Base-by-base conservation (phyloP, 1,140 invertebrate genomes). In the Drosophila repleta region DNA sequence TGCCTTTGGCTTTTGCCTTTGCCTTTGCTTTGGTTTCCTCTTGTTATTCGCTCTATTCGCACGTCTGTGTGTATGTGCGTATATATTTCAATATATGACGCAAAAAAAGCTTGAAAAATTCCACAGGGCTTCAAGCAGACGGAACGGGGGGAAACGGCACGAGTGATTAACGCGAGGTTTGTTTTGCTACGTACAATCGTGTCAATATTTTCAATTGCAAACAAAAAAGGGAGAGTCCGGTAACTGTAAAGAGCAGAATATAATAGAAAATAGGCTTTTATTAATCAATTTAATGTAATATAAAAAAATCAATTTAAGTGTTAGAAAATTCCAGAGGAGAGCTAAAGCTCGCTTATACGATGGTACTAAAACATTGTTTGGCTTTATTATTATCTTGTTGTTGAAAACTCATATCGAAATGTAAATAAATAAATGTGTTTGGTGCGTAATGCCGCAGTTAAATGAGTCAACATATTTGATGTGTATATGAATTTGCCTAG, bases 61-160 rank as follows among this genome's bases (percentile, higher is more conserved):
- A n/a, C 43, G 11, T 4, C n/a, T n/a, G 8, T 13, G 11, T 35
- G 11, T 20, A 68, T 55, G 46, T 62, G 18, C 65, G 52, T 60
- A 55, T 48, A 69, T 45, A 83, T 82, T 82, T 87, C 72, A 76
- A 76, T 63, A 76, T 83, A 68, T 88, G 83, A 88, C 82, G 82
- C 82, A 85, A 85, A 85, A 72, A 85, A 82, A 76, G 67, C 48
- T 76, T 81, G 61, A 81, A 79, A 81, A 87, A 82, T 85, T 85
- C 82, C 82, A 78, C 53, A 62, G 62, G 13, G 52, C 18, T 56
- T 55, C 17, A 56, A 32, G 32, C 20, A 56, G 43, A 35, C 41
- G 4, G 45, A 75, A 43, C 21, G 37, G 45, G 46, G 26, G 51
- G 32, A 45, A 46, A 21, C 18, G 10, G 8, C 21, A 37, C 24